Conservation (phyloP, 1,140 invertebrate species). For the Temnothorax nylanderi region DNA sequence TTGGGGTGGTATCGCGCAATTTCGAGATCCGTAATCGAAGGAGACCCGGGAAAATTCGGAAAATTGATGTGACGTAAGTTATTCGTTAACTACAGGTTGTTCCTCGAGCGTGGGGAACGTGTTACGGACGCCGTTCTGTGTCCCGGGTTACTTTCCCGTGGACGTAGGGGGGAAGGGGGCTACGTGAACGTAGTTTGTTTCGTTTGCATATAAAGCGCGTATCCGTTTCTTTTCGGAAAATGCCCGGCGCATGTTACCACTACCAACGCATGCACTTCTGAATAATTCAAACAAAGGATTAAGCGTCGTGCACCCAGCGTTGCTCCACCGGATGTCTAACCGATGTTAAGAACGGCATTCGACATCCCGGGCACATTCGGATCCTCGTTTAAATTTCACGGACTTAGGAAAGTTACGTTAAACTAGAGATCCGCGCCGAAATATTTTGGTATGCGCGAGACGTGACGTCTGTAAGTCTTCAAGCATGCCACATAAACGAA, state of each 20-base stretch:
- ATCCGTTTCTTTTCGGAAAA: conserved; percentile 53
- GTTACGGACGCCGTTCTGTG: neutral
- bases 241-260: conserved; percentile 29
- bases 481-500: neutral
- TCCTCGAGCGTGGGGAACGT: neutral
- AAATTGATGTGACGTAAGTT: conserved; percentile 25
- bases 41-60: neutral
- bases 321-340: conserved; percentile 45
- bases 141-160: neutral
- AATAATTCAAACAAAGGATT: conserved; percentile 61
- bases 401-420: conserved; percentile 32
- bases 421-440: conserved; percentile 37
- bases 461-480: neutral
- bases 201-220: conserved; percentile 59
- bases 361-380: conserved; percentile 50
- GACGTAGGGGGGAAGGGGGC: neutral
- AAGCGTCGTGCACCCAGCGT: conserved; percentile 7
- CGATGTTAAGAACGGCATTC: conserved; percentile 53
- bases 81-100: conserved; percentile 6
- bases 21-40: conserved; percentile 15
- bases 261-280: conserved; percentile 28
- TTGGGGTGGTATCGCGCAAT: conserved; percentile 12
- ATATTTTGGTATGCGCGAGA: conserved; percentile 23
- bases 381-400: conserved; percentile 40
- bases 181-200: conserved; percentile 56